phyloP scores from a whole-genome alignment of 2,888 invertebrate genomes.

The Pycnomerus fuliginosus region DNA sequence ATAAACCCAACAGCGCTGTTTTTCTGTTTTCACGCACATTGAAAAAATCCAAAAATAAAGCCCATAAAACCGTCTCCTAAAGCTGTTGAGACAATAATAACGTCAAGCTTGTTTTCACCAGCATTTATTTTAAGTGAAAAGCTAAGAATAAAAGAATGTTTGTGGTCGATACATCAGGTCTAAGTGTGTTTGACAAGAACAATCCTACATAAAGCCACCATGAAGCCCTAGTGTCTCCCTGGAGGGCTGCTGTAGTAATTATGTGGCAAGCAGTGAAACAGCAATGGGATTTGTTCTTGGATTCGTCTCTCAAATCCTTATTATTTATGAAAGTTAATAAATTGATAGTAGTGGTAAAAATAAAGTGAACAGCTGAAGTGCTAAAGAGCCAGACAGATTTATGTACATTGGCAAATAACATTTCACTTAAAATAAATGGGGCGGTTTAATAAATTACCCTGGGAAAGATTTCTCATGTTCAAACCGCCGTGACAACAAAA shows the following conservation, averaged over 20 bases:
- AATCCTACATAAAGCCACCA: constrained; percentile 43
- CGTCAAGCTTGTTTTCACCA: constrained; percentile 7
- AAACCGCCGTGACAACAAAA: constrained; percentile 5
- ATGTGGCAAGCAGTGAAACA: constrained; percentile 46
- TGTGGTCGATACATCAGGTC: constrained; percentile 43
- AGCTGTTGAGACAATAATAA: constrained; percentile 3
- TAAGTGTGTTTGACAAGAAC: constrained; percentile 45
- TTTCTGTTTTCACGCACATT: too few relatives aligned
- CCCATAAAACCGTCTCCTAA: too few relatives aligned
- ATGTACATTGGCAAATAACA: constrained; percentile 34
- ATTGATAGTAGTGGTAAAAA: too few relatives aligned
- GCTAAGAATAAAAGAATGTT: constrained; percentile 29
- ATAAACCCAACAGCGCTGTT: neutral
- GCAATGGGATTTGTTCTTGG: constrained; percentile 42
- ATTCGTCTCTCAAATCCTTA: too few relatives aligned
- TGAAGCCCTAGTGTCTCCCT: constrained; percentile 40
- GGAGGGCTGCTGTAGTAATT: constrained; percentile 43
- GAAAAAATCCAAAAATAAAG: too few relatives aligned
- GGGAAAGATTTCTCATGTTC: constrained; percentile 22
- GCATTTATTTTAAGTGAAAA: constrained; percentile 18
- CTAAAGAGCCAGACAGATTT: constrained; percentile 38
- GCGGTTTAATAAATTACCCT: constrained; percentile 34
- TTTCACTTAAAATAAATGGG: constrained; percentile 36
- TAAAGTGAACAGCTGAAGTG: constrained; percentile 35
- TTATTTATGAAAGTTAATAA: too few relatives aligned